A percentile compares a stretch with the other conserved stretches of the same genome.
These are phyloP conservation scores for Hydrotaea diabolus DNA, from an alignment of 2,888 invertebrate species.

Conservation along the genomic window DNA sequence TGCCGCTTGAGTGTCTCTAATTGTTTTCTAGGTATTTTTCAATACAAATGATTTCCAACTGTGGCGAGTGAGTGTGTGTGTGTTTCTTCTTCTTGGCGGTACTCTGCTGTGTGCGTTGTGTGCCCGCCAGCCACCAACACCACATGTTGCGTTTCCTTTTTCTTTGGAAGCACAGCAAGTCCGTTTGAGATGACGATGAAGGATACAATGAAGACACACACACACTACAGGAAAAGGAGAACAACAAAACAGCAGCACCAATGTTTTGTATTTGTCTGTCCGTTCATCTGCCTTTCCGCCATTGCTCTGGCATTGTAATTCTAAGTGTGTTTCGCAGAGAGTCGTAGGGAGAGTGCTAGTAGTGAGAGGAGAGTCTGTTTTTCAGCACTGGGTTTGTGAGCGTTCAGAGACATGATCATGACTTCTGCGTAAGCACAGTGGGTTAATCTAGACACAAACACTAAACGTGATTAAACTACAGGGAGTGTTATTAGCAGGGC, in stretches of 20 bases:
- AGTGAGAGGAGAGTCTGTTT: too few relatives aligned
- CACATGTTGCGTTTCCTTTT: slow-evolving; percentile 59
- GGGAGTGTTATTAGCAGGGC: too few relatives aligned
- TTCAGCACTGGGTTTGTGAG: too few relatives aligned
- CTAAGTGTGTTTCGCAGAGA: too few relatives aligned
- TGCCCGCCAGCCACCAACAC: slow-evolving; percentile 7
- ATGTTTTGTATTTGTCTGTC: slow-evolving; percentile 1
- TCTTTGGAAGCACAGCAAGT: background rate
- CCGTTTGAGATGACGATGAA: background rate
- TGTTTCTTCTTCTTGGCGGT: background rate
- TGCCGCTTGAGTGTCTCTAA: slow-evolving; percentile 15
- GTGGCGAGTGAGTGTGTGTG: background rate
- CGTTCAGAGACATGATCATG: too few relatives aligned
- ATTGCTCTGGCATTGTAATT: too few relatives aligned
- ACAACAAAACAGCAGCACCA: background rate
- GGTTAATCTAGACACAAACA: too few relatives aligned
- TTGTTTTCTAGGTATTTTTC: slow-evolving; percentile 50
- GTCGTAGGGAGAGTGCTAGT: too few relatives aligned
- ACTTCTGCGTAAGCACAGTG: too few relatives aligned
- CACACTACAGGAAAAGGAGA: background rate
- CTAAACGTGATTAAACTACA: too few relatives aligned
- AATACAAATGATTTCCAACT: slow-evolving; percentile 35
- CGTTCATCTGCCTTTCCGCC: background rate
- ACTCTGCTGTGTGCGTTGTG: background rate
- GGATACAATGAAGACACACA: background rate